Percentiles rank a stretch among this genome's conserved stretches.
These are phyloP conservation scores for Phrixothrix hirtus DNA, from an alignment of 2,888 invertebrate species.

Conservation along the genomic window DNA sequence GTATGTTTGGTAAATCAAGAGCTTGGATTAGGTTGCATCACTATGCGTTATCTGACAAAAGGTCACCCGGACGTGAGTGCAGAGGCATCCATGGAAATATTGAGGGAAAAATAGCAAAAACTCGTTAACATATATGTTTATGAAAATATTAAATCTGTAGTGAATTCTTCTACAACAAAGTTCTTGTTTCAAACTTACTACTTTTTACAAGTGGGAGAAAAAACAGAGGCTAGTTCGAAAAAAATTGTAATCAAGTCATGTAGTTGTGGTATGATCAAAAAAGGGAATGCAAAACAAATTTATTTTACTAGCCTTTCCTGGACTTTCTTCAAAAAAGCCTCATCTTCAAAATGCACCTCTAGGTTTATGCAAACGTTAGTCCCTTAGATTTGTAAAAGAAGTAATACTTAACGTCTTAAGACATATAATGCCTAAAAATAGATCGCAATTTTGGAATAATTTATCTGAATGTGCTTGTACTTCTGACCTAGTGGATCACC, in stretches of 20 bases:
- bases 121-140: not conserved
- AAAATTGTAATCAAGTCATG: not conserved
- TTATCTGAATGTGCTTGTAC: not conserved
- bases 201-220: too few relatives aligned
- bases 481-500: not conserved
- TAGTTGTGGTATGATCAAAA: not conserved
- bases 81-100: not conserved
- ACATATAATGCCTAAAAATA: not conserved
- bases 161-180: not conserved
- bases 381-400: not conserved
- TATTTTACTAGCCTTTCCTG: not conserved
- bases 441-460: not conserved
- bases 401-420: not conserved
- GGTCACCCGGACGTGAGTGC: constrained; percentile 1
- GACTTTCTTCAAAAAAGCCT: not conserved
- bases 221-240: too few relatives aligned
- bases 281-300: not conserved
- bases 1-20: not conserved
- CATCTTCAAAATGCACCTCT: not conserved
- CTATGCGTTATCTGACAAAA: not conserved
- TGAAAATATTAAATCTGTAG: not conserved
- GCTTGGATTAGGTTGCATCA: not conserved
- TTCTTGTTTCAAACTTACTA: too few relatives aligned
- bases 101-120: not conserved
- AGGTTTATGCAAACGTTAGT: not conserved